Evolutionary conservation across 2,888 invertebrate genomes (phyloP).

Genomic region (Athripsodes cinereus): DNA sequence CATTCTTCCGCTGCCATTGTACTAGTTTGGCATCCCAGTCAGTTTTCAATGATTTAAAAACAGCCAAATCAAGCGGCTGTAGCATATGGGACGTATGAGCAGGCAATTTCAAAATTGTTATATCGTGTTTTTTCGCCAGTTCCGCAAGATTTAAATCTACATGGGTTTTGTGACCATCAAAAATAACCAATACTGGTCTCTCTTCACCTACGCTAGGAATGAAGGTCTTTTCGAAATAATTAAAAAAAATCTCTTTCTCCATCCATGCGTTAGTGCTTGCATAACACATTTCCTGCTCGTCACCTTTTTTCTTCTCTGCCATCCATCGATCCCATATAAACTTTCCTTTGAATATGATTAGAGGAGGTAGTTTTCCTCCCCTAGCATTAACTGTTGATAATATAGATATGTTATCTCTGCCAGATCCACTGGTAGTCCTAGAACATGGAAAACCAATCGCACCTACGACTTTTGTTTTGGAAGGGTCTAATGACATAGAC

Average conservation of each 20-base stretch:
- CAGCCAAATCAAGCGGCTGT: conserved; percentile 26
- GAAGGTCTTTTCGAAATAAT: conserved; percentile 21
- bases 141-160: conserved; percentile 28
- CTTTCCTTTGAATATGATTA: not conserved
- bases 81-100: conserved; percentile 26
- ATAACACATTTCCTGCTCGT: conserved; percentile 26
- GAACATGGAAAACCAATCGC: conserved; percentile 13
- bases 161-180: conserved; percentile 31
- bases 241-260: conserved; percentile 26
- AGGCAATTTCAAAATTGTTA: conserved; percentile 28
- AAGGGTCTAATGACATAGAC: conserved; percentile 8
- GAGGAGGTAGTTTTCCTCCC: conserved; percentile 9
- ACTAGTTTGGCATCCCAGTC: conserved; percentile 28
- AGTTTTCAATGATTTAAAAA: conserved; percentile 30
- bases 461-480: conserved; percentile 28
- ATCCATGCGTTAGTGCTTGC: conserved; percentile 31
- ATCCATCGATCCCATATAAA: conserved; percentile 27
- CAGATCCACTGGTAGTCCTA: conserved; percentile 11
- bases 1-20: conserved; percentile 29
- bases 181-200: conserved; percentile 30
- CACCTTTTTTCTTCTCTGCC: not conserved
- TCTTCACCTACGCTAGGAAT: conserved; percentile 21
- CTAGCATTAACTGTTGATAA: conserved; percentile 16
- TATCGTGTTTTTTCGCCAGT: conserved; percentile 23
- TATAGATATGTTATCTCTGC: conserved; percentile 9